phyloP scores from a whole-genome alignment of 2,113 vertebrate genomes.

The Macaca mulatta region DNA sequence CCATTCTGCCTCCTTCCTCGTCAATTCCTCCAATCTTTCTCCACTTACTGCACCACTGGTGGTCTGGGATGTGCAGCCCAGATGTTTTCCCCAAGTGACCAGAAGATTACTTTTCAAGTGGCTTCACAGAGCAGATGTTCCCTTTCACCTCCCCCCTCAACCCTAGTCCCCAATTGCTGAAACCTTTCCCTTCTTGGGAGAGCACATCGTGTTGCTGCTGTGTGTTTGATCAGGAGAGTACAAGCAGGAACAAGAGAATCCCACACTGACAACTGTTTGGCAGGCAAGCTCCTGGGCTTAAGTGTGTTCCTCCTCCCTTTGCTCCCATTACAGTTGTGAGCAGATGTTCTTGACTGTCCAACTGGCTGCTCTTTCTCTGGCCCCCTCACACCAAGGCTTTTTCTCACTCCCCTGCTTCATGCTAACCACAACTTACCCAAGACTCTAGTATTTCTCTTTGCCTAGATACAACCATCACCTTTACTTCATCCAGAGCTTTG shows the following conservation, averaged over 20 bases:
- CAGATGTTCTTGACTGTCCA: slow-evolving; percentile 80
- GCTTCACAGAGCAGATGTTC: slow-evolving; percentile 87
- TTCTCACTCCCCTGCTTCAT: slow-evolving; percentile 58
- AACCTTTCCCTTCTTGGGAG: slow-evolving; percentile 74
- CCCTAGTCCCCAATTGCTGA: slow-evolving; percentile 67
- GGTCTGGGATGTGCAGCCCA: slow-evolving; percentile 85
- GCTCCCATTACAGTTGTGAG: slow-evolving; percentile 75
- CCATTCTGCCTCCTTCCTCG: slow-evolving; percentile 47
- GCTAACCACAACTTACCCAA: slow-evolving; percentile 56
- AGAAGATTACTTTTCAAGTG: slow-evolving; percentile 86
- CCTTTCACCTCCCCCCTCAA: slow-evolving; percentile 71
- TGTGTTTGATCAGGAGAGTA: slow-evolving; percentile 79
- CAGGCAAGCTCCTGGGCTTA: slow-evolving; percentile 80
- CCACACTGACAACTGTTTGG: slow-evolving; percentile 80
- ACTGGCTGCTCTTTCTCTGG: slow-evolving; percentile 71
- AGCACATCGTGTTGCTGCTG: slow-evolving; percentile 82
- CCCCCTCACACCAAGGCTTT: slow-evolving; percentile 66
- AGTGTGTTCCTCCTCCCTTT: slow-evolving; percentile 73
- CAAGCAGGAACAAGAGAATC: slow-evolving; percentile 64
- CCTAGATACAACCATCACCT: slow-evolving; percentile 32
- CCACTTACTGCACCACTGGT: slow-evolving; percentile 82
- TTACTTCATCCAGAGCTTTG: slow-evolving; percentile 59
- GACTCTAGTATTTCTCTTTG: slow-evolving; percentile 43
- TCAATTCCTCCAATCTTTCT: slow-evolving; percentile 70
- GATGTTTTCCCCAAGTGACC: slow-evolving; percentile 86